A percentile compares a stretch with the other conserved stretches of the same genome.
phyloP scores from a whole-genome alignment of 1,140 invertebrate genomes.

The Drosophila orena region DNA sequence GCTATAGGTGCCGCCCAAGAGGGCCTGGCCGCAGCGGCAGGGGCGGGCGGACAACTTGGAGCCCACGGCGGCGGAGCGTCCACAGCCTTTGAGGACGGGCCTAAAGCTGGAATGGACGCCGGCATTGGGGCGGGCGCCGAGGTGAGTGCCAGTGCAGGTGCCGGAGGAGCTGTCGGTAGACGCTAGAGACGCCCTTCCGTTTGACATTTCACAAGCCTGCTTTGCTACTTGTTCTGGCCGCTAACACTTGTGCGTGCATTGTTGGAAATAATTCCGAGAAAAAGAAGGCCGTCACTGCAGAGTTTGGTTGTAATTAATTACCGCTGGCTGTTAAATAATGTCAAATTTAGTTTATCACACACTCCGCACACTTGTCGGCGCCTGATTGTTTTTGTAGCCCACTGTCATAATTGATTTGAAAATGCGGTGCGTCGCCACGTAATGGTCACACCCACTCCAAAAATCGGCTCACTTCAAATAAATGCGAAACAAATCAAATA shows the following conservation, averaged over 20 bases:
- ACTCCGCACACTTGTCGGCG: constrained; percentile 17
- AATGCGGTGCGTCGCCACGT: constrained; percentile 9
- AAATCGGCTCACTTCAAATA: constrained; percentile 64
- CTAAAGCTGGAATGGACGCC: constrained; percentile 20
- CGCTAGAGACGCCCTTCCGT: constrained; percentile 31
- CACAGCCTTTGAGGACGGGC: constrained; percentile 32
- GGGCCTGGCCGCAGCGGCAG: constrained; percentile 24
- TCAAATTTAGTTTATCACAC: not conserved
- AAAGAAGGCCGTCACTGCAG: not conserved
- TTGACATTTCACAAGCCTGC: constrained; percentile 26
- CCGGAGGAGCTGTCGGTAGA: constrained; percentile 16
- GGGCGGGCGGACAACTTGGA: constrained; percentile 21
- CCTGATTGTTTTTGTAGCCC: constrained; percentile 15
- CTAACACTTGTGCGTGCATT: constrained; percentile 12
- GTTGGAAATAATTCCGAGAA: not conserved
- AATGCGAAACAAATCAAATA: constrained; percentile 8
- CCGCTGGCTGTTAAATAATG: not conserved
- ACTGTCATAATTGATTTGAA: constrained; percentile 55
- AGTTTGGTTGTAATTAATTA: not conserved
- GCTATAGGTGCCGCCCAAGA: constrained; percentile 40
- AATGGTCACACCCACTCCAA: not conserved
- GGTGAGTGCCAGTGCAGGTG: constrained; percentile 17
- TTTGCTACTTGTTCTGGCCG: constrained; percentile 18
- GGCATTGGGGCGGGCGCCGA: constrained; percentile 37
- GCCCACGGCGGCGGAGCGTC: constrained; percentile 24